Conservation (phyloP, 2,113 vertebrate species). For the Podarcis raffonei region DNA sequence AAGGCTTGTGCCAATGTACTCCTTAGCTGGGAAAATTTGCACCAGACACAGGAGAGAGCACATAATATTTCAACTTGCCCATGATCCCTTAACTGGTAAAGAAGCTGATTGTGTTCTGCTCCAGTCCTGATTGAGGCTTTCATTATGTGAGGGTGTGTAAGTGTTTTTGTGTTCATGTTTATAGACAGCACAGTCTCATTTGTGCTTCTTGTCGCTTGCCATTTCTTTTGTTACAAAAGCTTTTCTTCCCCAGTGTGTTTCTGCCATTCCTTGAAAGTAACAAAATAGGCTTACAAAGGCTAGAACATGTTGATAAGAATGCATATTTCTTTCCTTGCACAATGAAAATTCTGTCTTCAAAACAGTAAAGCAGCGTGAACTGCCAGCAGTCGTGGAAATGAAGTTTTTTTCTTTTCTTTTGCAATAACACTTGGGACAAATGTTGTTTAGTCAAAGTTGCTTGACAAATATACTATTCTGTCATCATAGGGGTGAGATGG, state of each 20-base stretch:
- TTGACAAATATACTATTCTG: not conserved
- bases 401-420: not conserved
- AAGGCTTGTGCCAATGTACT: not conserved
- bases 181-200: not conserved
- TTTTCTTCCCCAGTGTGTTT: not conserved
- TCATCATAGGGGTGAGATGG: not conserved
- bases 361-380: not conserved
- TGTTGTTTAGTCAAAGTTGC: not conserved
- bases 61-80: not conserved
- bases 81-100: not conserved
- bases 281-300: not conserved
- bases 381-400: not conserved
- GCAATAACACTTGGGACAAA: not conserved
- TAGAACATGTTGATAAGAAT: not conserved
- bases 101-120: not conserved
- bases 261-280: conserved; percentile 9
- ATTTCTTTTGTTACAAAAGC: not conserved
- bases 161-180: too few species aligned
- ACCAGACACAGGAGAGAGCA: not conserved
- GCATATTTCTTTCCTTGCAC: not conserved
- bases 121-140: not conserved
- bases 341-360: not conserved
- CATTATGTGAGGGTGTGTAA: not conserved
- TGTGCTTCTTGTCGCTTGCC: not conserved
- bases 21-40: not conserved